Base-by-base conservation (phyloP, 2,888 invertebrate species). In the Aphodius granarius region DNA sequence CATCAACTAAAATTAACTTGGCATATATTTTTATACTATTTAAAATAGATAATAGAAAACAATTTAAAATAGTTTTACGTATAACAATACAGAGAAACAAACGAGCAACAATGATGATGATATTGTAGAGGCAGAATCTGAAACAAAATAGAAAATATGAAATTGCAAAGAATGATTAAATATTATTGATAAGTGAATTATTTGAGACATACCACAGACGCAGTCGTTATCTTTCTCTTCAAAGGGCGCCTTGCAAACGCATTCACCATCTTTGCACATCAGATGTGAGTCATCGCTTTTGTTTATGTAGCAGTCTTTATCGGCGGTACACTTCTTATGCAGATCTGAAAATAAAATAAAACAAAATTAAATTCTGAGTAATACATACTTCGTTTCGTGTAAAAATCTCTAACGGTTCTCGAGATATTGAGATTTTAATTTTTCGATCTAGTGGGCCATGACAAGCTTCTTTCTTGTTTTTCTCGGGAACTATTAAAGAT, bases 151-250 rank as follows among this genome's bases (percentile, higher is more conserved):
- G n/a, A 71, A 62, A 71, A 62, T 21, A 73, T 15, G 20, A 20
- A 66, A 23, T 72, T 72, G 18, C 16, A 64, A n/a, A n/a, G n/a
- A n/a, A n/a, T n/a, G n/a, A 43, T 66, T 66, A 9, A 15, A 64
- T 19, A 19, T 20, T 20, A 20, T 16, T 18, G 16, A 43, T 43
- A 43, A 43, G 9, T 43, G 13, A 13, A 43, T 43, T 43, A 43
- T 2, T 43, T n/a, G n/a, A n/a, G 43, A 74, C 70, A 22, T 72
- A 76, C 74, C 79, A 81, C 80, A 80, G 23, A 81, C 76, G 75
- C 84, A 84, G 75, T 80, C 80, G 21, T 82, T 82, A 21, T 81
- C 23, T 13, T 78, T 74, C 76, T 83, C 82, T 22, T 70, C 66
- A 74, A 80, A 83, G 22, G 77, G 72, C 1, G 77, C 72, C 73